Base-by-base conservation (phyloP, 2,113 vertebrate species). In the Xenopus laevis region DNA sequence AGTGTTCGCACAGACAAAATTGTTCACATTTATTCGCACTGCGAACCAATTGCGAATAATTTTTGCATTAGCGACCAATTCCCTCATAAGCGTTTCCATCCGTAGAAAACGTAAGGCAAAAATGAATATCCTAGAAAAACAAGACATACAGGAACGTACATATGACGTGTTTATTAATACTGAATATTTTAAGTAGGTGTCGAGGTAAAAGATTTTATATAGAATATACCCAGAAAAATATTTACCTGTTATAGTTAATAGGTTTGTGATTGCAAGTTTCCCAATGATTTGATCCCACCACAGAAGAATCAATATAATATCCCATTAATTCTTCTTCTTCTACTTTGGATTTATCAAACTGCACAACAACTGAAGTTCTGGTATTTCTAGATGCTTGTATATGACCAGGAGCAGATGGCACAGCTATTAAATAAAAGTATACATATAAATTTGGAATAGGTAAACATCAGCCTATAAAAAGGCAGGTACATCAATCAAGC, bases 181-280 rank as follows among this genome's bases (percentile, higher is more conserved):
- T 40, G 8, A 40, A 40, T 40, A 40, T 40, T 40, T 27, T 27
- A 27, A 27, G 2, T 27, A 27, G 23, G 23, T 27, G 23, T 2
- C 4, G 23, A 27, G 23, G 23, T 7, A 40, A 40, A 40, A 27
- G 1, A 27, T 27, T 27, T 27, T 27, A 27, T 27, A 27, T 4
- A 27, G 23, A 27, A 27, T 27, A 40, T 40, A 40, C 33, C 33
- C 2, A 7, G 10, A 50, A 27, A 50, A 50, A 13, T 16, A 16
- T 45, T 18, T 88, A 98, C 97, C 92, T 95, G 79, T 93, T 93
- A 71, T 88, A 91, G 78, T 89, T 91, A 57, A 92, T 87, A 53
- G 97, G 97, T 80, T 98, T 99, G 81, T 99, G 96, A 82, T 98
- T 99, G 83, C 94, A 92, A 1, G 95, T 92, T 47, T 88, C 89